Percentiles rank a stretch among this genome's conserved stretches.
These are phyloP conservation scores for Phaethornis superciliosus DNA, from an alignment of 2,113 vertebrate species.

Conservation along the genomic window DNA sequence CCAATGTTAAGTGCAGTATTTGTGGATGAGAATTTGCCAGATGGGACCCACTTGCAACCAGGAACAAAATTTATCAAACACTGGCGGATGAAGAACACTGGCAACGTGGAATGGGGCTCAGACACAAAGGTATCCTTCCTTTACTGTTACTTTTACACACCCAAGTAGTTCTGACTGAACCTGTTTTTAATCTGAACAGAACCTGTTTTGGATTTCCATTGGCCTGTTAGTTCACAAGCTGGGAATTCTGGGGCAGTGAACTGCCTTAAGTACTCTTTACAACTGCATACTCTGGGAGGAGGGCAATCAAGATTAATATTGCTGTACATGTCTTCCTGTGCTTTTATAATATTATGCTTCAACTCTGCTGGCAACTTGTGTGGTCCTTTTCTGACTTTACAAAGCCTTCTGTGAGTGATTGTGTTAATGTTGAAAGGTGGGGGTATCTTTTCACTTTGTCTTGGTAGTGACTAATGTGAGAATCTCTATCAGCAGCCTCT, in stretches of 20 bases:
- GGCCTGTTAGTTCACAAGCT: not conserved
- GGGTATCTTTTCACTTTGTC: not conserved
- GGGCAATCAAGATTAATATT: not conserved
- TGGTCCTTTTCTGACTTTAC: not conserved
- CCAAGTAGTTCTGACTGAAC: not conserved
- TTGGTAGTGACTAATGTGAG: not conserved
- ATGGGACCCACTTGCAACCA: constrained; percentile 92
- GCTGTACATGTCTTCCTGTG: not conserved
- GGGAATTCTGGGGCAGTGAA: not conserved
- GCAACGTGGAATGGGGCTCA: constrained; percentile 90
- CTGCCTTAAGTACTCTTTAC: not conserved
- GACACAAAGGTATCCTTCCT: constrained; percentile 87
- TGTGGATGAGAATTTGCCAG: constrained; percentile 98
- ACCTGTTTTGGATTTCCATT: not conserved
- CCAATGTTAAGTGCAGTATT: constrained; percentile 93
- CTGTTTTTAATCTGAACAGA: not conserved
- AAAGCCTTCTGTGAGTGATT: not conserved
- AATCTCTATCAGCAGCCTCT: not conserved
- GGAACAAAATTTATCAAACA: constrained; percentile 96
- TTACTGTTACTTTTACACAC: not conserved
- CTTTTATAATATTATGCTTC: not conserved
- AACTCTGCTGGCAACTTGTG: not conserved
- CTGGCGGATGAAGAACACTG: constrained; percentile 97
- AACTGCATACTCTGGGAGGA: not conserved
- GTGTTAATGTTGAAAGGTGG: not conserved